Conservation (phyloP, 2,888 invertebrate genomes). For the Aspidiotus rigidus region DNA sequence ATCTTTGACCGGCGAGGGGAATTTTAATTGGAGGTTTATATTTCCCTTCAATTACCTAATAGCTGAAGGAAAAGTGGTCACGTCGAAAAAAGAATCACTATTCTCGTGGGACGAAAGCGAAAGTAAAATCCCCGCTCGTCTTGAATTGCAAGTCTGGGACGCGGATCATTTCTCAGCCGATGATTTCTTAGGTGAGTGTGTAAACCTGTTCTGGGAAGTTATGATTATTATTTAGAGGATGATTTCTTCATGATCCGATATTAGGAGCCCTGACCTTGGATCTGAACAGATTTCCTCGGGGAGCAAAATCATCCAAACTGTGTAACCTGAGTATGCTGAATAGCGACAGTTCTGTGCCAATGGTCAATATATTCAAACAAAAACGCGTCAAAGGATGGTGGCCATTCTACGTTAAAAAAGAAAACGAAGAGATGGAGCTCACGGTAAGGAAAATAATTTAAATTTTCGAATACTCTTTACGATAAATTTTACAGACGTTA, state of each 20-base stretch:
- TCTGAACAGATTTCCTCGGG: conserved; percentile 71
- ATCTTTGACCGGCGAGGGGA: conserved; percentile 84
- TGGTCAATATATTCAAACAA: conserved; percentile 82
- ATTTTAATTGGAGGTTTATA: conserved; percentile 88
- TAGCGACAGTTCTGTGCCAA: conserved; percentile 66
- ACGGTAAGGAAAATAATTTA: conserved; percentile 48
- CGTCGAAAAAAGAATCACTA: conserved; percentile 68
- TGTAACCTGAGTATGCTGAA: conserved; percentile 77
- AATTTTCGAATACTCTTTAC: background rate
- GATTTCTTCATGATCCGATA: background rate
- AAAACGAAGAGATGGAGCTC: conserved; percentile 71
- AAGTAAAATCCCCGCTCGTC: conserved; percentile 77
- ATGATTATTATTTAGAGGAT: background rate
- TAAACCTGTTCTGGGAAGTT: background rate
- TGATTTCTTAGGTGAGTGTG: conserved; percentile 62
- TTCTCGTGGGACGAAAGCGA: conserved; percentile 85
- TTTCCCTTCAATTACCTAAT: conserved; percentile 84
- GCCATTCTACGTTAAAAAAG: conserved; percentile 81
- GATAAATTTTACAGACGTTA: conserved; percentile 9
- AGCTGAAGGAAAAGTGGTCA: conserved; percentile 83
- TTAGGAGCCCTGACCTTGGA: conserved; percentile 71
- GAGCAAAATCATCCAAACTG: conserved; percentile 75
- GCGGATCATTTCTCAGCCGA: conserved; percentile 88
- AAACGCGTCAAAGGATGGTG: conserved; percentile 85
- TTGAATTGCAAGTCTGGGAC: conserved; percentile 84